phyloP scores from a whole-genome alignment of 37 sponge, comb jelly and placozoan genomes.

The Lycopodina hypogea region DNA sequence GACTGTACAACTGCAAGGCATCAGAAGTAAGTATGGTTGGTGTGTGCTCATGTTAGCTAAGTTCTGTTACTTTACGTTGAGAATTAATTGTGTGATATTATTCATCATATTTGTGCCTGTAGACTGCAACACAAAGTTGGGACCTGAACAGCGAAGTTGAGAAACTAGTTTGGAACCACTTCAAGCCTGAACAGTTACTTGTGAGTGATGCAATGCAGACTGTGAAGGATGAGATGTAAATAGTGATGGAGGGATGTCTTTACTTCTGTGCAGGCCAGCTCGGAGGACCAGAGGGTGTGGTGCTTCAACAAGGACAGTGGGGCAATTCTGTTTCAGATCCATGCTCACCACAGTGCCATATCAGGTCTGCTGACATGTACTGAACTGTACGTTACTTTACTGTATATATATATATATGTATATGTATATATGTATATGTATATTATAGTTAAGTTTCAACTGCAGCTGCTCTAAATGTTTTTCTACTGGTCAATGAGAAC shows the following conservation, averaged over 20 bases:
- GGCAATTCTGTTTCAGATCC: conserved; percentile 60
- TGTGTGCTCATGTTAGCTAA: neutral
- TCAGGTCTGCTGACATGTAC: conserved; percentile 33
- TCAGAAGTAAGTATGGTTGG: conserved; percentile 23
- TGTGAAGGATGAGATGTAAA: too few relatives aligned
- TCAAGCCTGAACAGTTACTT: conserved; percentile 70
- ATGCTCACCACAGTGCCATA: conserved; percentile 78
- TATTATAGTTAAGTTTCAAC: neutral
- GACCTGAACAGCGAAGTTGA: conserved; percentile 85
- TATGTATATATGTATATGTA: neutral
- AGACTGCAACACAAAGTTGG: conserved; percentile 51
- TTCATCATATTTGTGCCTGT: neutral
- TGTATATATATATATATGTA: neutral
- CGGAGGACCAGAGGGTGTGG: conserved; percentile 58
- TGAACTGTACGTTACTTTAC: neutral
- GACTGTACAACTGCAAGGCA: conserved; percentile 51
- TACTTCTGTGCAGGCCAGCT: conserved; percentile 45
- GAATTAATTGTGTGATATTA: too few relatives aligned
- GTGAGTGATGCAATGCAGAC: conserved; percentile 47
- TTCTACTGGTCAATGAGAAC: too few relatives aligned
- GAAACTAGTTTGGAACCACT: conserved; percentile 89
- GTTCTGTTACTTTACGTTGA: neutral
- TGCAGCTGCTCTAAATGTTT: neutral
- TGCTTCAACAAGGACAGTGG: conserved; percentile 55
- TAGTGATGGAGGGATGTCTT: too few relatives aligned